Base-by-base conservation (phyloP, 1,140 invertebrate genomes). In the Pseudoatta argentina region DNA sequence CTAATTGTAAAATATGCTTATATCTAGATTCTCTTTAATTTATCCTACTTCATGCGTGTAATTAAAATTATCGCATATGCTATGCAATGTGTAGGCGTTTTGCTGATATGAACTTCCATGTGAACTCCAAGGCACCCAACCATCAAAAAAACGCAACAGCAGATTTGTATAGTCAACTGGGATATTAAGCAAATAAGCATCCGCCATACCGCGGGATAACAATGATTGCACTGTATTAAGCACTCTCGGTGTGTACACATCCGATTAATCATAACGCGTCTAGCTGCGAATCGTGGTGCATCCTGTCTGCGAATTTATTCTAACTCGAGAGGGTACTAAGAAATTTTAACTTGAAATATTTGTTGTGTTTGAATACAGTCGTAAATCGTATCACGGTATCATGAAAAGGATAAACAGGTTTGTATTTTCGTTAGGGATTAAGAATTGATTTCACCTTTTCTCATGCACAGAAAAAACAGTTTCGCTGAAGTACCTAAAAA, bases 181-280 rank as follows among this genome's bases (percentile, higher is more conserved):
- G 79, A 75, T 61, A 83, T 83, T 75, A 83, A 83, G 79, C 79
- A 83, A 83, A 83, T 83, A 83, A 83, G 79, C 79, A 83, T 73
- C 79, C 67, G 67, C 79, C 55, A 61, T 83, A 67, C 67, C 79
- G 79, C 39, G 79, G 55, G 79, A 83, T 75, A 83, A 83, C 79
- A 83, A 83, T 83, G 79, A 83, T 83, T 61, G 79, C 79, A 83
- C 79, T 83, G 79, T 75, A 75, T 83, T 75, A 83, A 83, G 79
- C 55, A 34, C 69, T 83, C 79, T n/a, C 57, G 72, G 69, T 61
- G 79, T 48, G 69, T 73, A 61, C 55, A 34, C n/a, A 63, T 48
- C 53, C 55, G 67, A 82, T 82, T 73, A 82, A 82, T 71, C 39
- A 48, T 73, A 82, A 72, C 55, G 59, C 39, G 21, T 61, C 67